phyloP scores from a whole-genome alignment of 2,113 vertebrate genomes.

The Gasterosteus nipponicus region DNA sequence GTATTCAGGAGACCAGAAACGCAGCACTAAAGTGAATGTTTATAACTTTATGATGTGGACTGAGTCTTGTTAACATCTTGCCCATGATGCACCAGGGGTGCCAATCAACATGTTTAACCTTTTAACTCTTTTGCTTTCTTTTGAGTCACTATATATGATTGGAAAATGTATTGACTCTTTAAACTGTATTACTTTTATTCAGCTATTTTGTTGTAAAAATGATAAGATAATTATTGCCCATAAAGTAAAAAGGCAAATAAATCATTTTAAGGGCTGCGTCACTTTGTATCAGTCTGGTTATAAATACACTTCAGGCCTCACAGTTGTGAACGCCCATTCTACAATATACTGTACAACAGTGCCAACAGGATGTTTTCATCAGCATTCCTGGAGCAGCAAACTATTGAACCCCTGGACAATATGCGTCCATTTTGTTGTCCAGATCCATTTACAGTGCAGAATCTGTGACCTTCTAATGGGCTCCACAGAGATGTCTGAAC shows the following conservation, averaged over 20 bases:
- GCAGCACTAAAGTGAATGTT: no score
- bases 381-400: slow-evolving; percentile 33
- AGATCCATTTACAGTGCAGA: slow-evolving; percentile 56
- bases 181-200: no score
- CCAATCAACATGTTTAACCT: neutral
- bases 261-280: no score
- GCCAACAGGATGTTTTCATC: slow-evolving; percentile 50
- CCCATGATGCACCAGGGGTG: neutral
- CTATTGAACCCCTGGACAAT: slow-evolving; percentile 51
- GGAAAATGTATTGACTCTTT: no score
- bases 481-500: slow-evolving; percentile 52
- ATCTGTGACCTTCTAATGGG: slow-evolving; percentile 65
- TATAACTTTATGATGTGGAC: no score
- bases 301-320: neutral
- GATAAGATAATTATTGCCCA: no score
- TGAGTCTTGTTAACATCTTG: neutral
- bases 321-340: neutral
- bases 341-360: slow-evolving; percentile 9
- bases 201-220: no score
- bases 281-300: neutral
- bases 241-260: no score
- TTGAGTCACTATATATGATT: no score
- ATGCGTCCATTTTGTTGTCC: slow-evolving; percentile 39
- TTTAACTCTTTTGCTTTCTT: no score
- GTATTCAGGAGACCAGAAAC: neutral